A percentile compares a stretch with the other conserved stretches of the same genome.
Conservation (phyloP, 1,140 invertebrate species). For the Hycleus cichorii region DNA sequence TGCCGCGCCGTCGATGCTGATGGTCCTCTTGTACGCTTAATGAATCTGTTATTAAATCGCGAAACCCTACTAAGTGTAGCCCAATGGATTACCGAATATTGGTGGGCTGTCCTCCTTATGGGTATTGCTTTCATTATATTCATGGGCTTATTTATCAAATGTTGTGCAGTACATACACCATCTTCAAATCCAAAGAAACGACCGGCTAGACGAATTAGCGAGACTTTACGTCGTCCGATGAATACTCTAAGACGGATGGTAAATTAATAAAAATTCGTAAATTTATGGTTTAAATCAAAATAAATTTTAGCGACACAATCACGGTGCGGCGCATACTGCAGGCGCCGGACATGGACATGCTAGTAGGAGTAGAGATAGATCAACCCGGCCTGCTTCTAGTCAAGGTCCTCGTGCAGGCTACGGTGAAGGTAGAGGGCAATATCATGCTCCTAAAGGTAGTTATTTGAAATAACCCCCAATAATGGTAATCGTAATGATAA, state of each 20-base stretch:
- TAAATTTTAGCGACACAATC: slow-evolving; percentile 15
- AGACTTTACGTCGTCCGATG: slow-evolving; percentile 81
- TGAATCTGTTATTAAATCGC: slow-evolving; percentile 92
- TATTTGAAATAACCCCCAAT: neutral
- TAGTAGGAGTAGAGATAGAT: slow-evolving; percentile 33
- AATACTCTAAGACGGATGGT: slow-evolving; percentile 80
- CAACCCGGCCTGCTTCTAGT: slow-evolving; percentile 34
- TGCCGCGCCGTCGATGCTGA: slow-evolving; percentile 97
- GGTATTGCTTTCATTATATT: slow-evolving; percentile 85
- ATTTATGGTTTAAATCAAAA: slow-evolving; percentile 18
- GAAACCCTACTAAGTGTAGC: slow-evolving; percentile 80
- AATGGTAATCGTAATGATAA: neutral
- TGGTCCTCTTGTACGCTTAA: slow-evolving; percentile 90
- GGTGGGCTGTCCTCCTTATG: slow-evolving; percentile 94
- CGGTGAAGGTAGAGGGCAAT: slow-evolving; percentile 63
- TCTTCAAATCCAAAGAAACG: slow-evolving; percentile 93
- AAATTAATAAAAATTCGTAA: slow-evolving; percentile 23
- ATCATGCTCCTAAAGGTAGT: slow-evolving; percentile 62
- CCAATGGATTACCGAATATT: slow-evolving; percentile 88
- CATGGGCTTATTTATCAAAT: slow-evolving; percentile 99
- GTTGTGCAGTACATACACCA: slow-evolving; percentile 98
- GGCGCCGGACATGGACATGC: slow-evolving; percentile 30
- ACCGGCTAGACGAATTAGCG: slow-evolving; percentile 74
- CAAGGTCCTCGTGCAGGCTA: slow-evolving; percentile 59
- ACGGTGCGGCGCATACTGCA: slow-evolving; percentile 29